Percentiles rank a stretch among this genome's conserved stretches.
Conservation (phyloP, 2,888 invertebrate species). For the Sphaerolaimus hirsutus region DNA sequence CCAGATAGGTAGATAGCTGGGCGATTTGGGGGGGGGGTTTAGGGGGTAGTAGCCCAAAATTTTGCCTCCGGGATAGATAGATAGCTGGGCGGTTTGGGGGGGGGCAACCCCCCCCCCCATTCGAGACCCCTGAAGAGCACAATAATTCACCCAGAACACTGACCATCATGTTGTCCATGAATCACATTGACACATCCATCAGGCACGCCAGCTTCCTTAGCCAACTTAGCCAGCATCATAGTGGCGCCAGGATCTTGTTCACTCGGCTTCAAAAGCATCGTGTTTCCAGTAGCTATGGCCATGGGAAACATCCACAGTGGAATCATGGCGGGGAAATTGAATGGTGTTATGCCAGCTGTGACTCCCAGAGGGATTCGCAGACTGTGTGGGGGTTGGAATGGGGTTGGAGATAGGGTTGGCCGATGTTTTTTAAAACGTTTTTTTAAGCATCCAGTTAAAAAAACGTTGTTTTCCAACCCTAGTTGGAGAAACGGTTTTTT, state of each 20-base stretch:
- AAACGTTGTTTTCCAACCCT: too few species aligned
- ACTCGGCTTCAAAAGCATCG: constrained; percentile 75
- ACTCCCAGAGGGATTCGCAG: constrained; percentile 76
- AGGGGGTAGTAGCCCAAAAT: too few species aligned
- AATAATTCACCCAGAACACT: not conserved
- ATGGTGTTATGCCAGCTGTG: constrained; percentile 81
- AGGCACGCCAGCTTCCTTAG: constrained; percentile 78
- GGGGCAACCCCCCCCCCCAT: too few species aligned
- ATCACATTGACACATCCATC: constrained; percentile 83
- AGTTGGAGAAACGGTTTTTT: too few species aligned
- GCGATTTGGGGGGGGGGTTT: too few species aligned
- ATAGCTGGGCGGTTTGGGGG: too few species aligned
- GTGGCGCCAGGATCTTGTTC: constrained; percentile 91
- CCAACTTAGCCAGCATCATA: constrained; percentile 71
- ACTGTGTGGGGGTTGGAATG: constrained; percentile 36
- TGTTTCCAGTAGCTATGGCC: constrained; percentile 60
- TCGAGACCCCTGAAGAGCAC: too few species aligned
- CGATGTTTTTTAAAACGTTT: too few species aligned
- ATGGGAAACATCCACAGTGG: constrained; percentile 68
- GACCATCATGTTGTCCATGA: constrained; percentile 38
- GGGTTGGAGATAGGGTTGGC: too few species aligned
- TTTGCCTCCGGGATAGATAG: too few species aligned
- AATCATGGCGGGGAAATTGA: constrained; percentile 98
- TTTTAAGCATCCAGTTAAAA: too few species aligned
- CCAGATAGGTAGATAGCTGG: too few species aligned